Evolutionary conservation across 2,888 invertebrate genomes (phyloP), one percentile per base, ranked within the genome.

Genomic region (Meloe dianella): DNA sequence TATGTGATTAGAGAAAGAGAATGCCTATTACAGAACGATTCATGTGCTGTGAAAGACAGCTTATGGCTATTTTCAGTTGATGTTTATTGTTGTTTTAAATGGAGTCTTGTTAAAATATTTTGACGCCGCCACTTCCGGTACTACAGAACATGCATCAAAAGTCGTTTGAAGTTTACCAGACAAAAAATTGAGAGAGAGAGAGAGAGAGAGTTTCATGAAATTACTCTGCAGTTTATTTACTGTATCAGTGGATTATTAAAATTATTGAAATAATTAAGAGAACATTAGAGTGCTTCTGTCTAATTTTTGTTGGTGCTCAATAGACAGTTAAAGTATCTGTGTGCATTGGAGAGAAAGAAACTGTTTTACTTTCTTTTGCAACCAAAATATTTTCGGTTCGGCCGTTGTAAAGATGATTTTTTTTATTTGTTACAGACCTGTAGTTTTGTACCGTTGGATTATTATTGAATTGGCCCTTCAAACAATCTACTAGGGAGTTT

Each of bases 61-160:
- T 24, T 24, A 54, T 12, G 24, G 54, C 27, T 54, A 54, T 54
- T 54, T 54, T 14, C 27, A 54, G 14, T 14, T 7, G 4, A 54
- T 27, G 54, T 54, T 54, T 54, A 27, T 54, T 54, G 27, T 54
- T 54, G 22, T 54, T 54, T 54, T 14, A 14, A 54, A 54, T 22
- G 20, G 47, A 20, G 47, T 47, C 47, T 47, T 47, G 47, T 47
- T 47, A 20, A 54, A 54, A 54, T 54, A 54, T 54, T 54, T 54
- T 54, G 54, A 54, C 27, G 24, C 14, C n/a, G 12, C 54, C 54
- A n/a, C 24, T 54, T 54, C 54, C 54, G 24, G 54, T 27, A 54
- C 54, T 54, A 24, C 0, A 24, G 0, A 54, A 12, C 20, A 54
- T 54, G 54, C 24, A 54, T 12, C 10, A 54, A 10, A 51, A 22